phyloP scores from a whole-genome alignment of 2,888 invertebrate species.

The Lobophora halterata region DNA sequence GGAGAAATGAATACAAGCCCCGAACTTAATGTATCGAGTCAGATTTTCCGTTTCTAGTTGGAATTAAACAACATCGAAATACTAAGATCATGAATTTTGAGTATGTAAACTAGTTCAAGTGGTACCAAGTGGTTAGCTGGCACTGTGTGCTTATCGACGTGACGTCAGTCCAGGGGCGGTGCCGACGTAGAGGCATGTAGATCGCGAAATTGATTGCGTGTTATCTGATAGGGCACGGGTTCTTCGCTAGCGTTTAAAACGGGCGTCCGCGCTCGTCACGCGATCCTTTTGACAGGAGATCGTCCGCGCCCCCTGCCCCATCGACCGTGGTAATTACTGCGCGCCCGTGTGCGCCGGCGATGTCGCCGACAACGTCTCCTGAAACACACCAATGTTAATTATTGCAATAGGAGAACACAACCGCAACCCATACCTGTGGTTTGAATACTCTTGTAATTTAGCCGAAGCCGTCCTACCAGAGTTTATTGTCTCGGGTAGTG shows the following conservation, averaged over 20 bases:
- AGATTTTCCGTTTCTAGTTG: slow-evolving; percentile 14
- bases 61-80: slow-evolving; percentile 25
- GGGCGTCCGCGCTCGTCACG: slow-evolving; percentile 72
- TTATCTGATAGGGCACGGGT: slow-evolving; percentile 78
- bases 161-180: slow-evolving; percentile 75
- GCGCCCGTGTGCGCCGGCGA: slow-evolving; percentile 70
- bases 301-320: slow-evolving; percentile 64
- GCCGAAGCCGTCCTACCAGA: not conserved
- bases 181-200: slow-evolving; percentile 77
- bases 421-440: slow-evolving; percentile 17
- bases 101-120: slow-evolving; percentile 47
- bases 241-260: slow-evolving; percentile 79
- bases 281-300: slow-evolving; percentile 78
- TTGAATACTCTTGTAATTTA: slow-evolving; percentile 3
- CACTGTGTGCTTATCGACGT: slow-evolving; percentile 71
- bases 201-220: slow-evolving; percentile 80
- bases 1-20: slow-evolving; percentile 42
- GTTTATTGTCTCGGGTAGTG: too few species aligned
- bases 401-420: slow-evolving; percentile 33
- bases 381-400: slow-evolving; percentile 33
- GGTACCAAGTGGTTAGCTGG: slow-evolving; percentile 72
- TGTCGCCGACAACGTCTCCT: slow-evolving; percentile 57
- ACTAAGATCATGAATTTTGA: slow-evolving; percentile 39
- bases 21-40: slow-evolving; percentile 6
- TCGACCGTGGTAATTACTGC: slow-evolving; percentile 71